A percentile compares a stretch with the other conserved stretches of the same genome.
Evolutionary conservation across 2,113 vertebrate species (phyloP).

Genomic region (Ageneiosus marmoratus): DNA sequence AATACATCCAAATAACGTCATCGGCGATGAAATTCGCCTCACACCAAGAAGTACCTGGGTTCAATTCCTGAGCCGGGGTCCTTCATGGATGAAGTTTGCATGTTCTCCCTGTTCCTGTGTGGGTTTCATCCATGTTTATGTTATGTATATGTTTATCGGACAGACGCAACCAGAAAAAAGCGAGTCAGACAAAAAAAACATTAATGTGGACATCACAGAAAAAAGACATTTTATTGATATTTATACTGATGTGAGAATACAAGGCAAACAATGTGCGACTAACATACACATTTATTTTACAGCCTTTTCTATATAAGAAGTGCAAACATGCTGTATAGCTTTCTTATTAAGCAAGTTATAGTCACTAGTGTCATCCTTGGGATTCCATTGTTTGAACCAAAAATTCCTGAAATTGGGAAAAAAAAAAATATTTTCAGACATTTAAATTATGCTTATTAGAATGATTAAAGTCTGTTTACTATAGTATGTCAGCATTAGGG

Average conservation of each 20-base stretch:
- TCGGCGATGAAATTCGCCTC: neutral
- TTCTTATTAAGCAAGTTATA: neutral
- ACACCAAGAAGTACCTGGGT: no score
- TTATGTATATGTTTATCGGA: neutral
- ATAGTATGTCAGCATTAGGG: no score
- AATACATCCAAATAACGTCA: neutral
- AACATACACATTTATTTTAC: no score
- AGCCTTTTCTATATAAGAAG: no score
- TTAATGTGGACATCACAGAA: neutral
- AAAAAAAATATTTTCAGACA: neutral
- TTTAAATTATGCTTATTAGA: neutral
- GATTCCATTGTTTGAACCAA: slow-evolving; percentile 43
- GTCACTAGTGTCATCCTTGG: neutral
- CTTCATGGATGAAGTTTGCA: no score
- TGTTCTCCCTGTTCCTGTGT: no score
- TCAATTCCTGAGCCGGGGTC: no score
- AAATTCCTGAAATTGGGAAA: slow-evolving; percentile 63
- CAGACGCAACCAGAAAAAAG: neutral
- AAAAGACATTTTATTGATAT: neutral
- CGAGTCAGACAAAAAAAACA: neutral
- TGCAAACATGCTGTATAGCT: neutral
- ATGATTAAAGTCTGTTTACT: neutral
- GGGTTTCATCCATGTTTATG: neutral
- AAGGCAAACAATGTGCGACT: no score
- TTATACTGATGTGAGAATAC: neutral